phyloP scores from a whole-genome alignment of 2,888 invertebrate genomes.

The Drepana falcataria region DNA sequence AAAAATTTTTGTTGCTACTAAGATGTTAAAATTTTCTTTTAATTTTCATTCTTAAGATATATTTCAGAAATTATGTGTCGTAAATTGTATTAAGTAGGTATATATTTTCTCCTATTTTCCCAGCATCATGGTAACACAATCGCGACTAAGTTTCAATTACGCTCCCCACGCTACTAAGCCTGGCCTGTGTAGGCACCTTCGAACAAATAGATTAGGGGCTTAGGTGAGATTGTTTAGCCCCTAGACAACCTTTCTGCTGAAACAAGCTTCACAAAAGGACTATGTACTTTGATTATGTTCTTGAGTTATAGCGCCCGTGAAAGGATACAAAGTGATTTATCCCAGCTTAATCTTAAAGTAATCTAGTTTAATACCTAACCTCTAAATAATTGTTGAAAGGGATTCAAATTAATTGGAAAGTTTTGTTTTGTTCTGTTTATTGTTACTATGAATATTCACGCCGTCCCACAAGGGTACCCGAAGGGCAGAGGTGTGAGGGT shows the following conservation, averaged over 20 bases:
- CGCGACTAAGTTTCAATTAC: constrained; percentile 72
- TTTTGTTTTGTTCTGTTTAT: too few species aligned
- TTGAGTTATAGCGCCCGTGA: neutral
- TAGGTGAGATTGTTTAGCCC: constrained; percentile 6
- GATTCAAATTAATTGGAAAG: too few species aligned
- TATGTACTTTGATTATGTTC: neutral
- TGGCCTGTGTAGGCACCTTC: constrained; percentile 37
- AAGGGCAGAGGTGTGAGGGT: too few species aligned
- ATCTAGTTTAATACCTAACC: too few species aligned
- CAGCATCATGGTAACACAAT: neutral
- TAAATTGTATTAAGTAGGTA: neutral
- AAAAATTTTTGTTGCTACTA: too few species aligned
- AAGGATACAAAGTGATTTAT: neutral
- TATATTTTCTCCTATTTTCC: neutral
- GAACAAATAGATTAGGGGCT: constrained; percentile 57
- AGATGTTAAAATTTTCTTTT: too few species aligned
- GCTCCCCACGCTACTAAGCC: constrained; percentile 41
- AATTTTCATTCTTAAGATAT: too few species aligned
- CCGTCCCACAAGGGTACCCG: too few species aligned
- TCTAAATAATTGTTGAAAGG: too few species aligned
- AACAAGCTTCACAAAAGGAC: neutral
- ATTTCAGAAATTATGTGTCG: too few species aligned
- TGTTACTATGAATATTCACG: too few species aligned
- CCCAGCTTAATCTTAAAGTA: neutral
- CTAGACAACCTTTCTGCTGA: neutral